A percentile compares a stretch with the other conserved stretches of the same genome.
Evolutionary conservation across 2,888 invertebrate species (phyloP).

Genomic region (Cataglyphis altisquamis): DNA sequence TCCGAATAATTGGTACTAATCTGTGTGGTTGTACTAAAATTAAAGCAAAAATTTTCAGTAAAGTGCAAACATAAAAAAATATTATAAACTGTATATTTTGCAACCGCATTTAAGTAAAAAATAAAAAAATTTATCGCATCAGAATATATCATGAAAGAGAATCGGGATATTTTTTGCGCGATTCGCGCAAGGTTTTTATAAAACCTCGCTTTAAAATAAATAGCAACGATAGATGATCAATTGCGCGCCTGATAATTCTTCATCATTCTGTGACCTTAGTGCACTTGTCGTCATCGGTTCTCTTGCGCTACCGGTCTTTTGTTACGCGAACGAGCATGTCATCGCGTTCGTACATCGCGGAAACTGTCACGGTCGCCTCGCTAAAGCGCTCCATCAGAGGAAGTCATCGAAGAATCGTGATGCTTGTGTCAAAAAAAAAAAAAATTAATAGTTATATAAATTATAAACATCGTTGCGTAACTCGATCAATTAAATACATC

Average conservation of each 20-base stretch:
- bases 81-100: not conserved
- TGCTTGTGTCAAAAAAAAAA: not conserved
- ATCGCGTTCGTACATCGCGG: slow-evolving; percentile 25
- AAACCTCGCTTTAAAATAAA: slow-evolving; percentile 18
- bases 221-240: slow-evolving; percentile 23
- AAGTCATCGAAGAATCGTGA: not conserved
- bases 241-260: slow-evolving; percentile 56
- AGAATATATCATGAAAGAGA: not conserved
- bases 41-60: not conserved
- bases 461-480: slow-evolving; percentile 27
- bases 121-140: not conserved
- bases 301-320: slow-evolving; percentile 60
- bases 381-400: not conserved
- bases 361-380: slow-evolving; percentile 53
- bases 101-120: not conserved
- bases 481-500: slow-evolving; percentile 24
- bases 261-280: slow-evolving; percentile 58
- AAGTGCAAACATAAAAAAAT: not conserved
- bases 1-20: not conserved
- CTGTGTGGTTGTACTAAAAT: not conserved
- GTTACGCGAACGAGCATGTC: slow-evolving; percentile 49
- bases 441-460: slow-evolving; percentile 4
- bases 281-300: slow-evolving; percentile 52
- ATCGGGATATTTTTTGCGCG: slow-evolving; percentile 7
- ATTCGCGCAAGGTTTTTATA: not conserved